These are phyloP conservation scores for Nothocercus julius DNA, from an alignment of 2,113 vertebrate species.

Conservation along the genomic window DNA sequence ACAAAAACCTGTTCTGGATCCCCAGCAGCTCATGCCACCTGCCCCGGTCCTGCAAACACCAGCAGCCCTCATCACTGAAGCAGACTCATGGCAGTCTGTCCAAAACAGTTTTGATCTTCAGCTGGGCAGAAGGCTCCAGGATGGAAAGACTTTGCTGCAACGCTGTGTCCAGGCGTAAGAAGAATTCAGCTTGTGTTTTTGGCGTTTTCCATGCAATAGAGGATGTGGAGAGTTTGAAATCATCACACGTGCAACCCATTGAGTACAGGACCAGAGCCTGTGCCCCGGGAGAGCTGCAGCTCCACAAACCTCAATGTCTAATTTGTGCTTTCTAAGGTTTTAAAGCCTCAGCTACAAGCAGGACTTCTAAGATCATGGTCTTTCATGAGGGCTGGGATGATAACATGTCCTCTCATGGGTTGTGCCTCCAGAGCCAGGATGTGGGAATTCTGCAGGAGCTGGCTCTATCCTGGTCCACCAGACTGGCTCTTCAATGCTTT, in stretches of 20 bases:
- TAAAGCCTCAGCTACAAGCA: background rate
- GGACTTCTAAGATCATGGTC: accelerated
- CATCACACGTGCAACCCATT: accelerated
- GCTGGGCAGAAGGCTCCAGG: background rate
- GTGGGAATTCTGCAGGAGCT: background rate
- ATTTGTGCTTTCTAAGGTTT: background rate
- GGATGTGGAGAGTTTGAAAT: background rate
- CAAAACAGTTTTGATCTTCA: background rate
- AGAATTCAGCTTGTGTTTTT: accelerated
- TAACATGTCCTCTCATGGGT: background rate
- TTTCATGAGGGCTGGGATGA: background rate
- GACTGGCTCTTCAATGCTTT: accelerated
- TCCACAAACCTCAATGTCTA: accelerated
- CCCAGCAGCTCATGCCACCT: background rate
- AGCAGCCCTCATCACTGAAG: background rate
- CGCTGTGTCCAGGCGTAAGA: too few species aligned
- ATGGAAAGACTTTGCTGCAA: background rate
- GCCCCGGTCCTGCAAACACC: too few species aligned
- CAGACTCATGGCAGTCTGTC: background rate
- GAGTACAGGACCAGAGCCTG: background rate
- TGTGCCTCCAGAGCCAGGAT: background rate
- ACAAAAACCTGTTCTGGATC: background rate
- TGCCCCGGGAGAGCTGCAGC: background rate
- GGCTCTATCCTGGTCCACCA: background rate
- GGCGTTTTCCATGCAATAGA: too few species aligned